These are phyloP conservation scores for Chrysodeixis includens DNA, from an alignment of 2,888 invertebrate species.

Conservation along the genomic window DNA sequence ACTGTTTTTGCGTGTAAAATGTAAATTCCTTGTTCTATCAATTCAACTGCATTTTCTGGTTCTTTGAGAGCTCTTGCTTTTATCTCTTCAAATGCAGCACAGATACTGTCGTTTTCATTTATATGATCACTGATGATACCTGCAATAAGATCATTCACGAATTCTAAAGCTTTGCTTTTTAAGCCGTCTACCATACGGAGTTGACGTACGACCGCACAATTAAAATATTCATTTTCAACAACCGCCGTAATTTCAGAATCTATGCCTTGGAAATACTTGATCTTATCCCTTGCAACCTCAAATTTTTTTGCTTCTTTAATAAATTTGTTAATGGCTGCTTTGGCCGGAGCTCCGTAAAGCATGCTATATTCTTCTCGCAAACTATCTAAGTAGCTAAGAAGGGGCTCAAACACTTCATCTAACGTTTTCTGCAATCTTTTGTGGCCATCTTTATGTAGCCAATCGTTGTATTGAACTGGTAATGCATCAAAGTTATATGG, in stretches of 20 bases:
- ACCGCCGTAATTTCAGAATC: constrained; percentile 90
- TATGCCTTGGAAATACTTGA: constrained; percentile 89
- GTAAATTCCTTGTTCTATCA: constrained; percentile 94
- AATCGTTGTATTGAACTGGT: constrained; percentile 89
- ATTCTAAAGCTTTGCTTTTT: constrained; percentile 88
- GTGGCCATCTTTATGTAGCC: constrained; percentile 87
- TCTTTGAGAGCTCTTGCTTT: constrained; percentile 91
- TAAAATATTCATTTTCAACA: constrained; percentile 91
- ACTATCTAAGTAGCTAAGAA: constrained; percentile 87
- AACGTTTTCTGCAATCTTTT: constrained; percentile 86
- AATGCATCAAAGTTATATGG: constrained; percentile 84
- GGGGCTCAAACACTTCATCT: constrained; percentile 86
- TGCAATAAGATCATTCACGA: constrained; percentile 90
- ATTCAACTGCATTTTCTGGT: constrained; percentile 94
- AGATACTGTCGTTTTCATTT: constrained; percentile 91
- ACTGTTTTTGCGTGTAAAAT: constrained; percentile 94
- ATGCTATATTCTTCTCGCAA: constrained; percentile 89
- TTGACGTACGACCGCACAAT: constrained; percentile 90
- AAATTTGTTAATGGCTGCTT: constrained; percentile 80
- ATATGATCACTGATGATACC: constrained; percentile 91
- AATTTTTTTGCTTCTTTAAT: constrained; percentile 88
- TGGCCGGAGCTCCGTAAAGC: constrained; percentile 87
- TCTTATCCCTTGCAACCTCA: constrained; percentile 90
- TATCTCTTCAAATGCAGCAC: constrained; percentile 92
- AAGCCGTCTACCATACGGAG: constrained; percentile 90